Conservation (phyloP, 2,888 invertebrate species). For the Panzeria rudis region DNA sequence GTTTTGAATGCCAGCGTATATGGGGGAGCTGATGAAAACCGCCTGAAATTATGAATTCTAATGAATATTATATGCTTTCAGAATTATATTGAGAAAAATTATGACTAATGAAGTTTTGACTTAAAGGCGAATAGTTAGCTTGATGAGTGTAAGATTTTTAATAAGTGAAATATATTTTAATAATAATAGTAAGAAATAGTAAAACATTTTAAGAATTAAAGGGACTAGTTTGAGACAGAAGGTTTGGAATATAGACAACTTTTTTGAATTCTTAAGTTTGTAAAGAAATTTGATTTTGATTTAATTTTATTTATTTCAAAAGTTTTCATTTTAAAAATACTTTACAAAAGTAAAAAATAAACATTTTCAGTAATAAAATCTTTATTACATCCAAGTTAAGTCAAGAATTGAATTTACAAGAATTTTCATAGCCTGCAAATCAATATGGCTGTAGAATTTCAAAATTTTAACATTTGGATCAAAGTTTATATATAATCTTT, state of each 20-base stretch:
- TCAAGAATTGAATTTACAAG: too few species aligned
- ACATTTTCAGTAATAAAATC: too few species aligned
- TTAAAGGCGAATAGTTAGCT: neutral
- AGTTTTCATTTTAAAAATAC: too few species aligned
- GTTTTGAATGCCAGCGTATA: neutral
- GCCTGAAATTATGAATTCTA: conserved; percentile 26
- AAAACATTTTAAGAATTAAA: neutral
- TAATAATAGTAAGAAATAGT: neutral
- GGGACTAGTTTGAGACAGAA: too few species aligned
- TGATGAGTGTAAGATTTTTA: neutral
- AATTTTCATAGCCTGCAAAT: too few species aligned
- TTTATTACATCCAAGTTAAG: too few species aligned
- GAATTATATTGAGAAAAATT: neutral
- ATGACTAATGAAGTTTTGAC: conserved; percentile 1
- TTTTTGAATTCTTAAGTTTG: too few species aligned
- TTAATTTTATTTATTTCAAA: too few species aligned
- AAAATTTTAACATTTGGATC: neutral
- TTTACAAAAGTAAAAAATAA: too few species aligned
- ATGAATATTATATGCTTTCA: conserved; percentile 15
- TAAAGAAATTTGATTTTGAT: too few species aligned
- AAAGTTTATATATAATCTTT: neutral
- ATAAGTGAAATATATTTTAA: neutral
- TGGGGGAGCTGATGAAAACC: neutral
- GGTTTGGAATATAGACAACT: too few species aligned
- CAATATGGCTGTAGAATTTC: neutral